These are phyloP conservation scores for Chionoecetes opilio DNA, from an alignment of 1,140 invertebrate genomes.

Conservation along the genomic window DNA sequence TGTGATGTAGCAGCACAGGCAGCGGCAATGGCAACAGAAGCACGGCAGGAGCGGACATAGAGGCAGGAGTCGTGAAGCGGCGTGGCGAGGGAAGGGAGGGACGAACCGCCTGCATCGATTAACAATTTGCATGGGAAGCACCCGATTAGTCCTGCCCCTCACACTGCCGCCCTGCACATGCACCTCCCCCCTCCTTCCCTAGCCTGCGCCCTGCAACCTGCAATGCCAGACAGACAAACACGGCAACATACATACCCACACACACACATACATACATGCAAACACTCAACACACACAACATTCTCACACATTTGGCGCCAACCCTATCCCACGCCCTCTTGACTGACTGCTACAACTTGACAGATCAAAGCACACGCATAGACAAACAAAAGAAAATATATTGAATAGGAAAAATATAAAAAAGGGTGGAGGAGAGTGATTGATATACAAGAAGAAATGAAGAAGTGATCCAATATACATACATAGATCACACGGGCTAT, in stretches of 20 bases:
- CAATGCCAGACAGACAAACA: constrained; percentile 51
- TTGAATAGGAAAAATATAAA: background rate
- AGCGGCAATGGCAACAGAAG: constrained; percentile 50
- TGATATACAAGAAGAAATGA: background rate
- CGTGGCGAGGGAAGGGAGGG: constrained; percentile 75
- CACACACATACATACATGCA: constrained; percentile 36
- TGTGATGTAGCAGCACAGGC: constrained; percentile 38
- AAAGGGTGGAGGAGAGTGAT: background rate
- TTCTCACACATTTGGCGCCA: constrained; percentile 8
- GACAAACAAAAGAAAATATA: constrained; percentile 3
- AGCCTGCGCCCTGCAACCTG: constrained; percentile 53
- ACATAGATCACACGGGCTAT: background rate
- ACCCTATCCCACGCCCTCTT: background rate
- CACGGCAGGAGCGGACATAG: constrained; percentile 55
- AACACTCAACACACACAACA: constrained; percentile 36
- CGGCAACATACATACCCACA: constrained; percentile 47
- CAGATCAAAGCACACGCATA: background rate
- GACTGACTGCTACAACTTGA: background rate
- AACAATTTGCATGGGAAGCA: constrained; percentile 79
- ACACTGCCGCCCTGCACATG: constrained; percentile 77
- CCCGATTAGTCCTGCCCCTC: constrained; percentile 79
- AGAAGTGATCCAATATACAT: background rate
- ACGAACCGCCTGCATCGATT: constrained; percentile 78
- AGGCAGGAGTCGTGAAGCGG: constrained; percentile 71
- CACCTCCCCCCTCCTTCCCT: constrained; percentile 59